Conservation (phyloP, 37 sponge, comb jelly and placozoan genomes). For the Spongilla lacustris region DNA sequence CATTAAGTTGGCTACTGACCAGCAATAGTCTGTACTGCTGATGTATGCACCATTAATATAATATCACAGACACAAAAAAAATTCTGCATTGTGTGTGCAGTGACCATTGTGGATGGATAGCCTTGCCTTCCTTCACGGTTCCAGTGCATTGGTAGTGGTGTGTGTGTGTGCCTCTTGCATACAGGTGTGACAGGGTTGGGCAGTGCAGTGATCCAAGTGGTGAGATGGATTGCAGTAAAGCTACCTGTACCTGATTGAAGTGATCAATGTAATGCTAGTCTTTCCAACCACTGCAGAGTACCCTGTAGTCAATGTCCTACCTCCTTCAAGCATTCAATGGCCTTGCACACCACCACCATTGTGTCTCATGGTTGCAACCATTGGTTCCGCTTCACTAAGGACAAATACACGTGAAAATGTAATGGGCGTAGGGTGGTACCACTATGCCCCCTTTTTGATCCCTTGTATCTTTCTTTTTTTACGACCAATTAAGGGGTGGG, state of each 20-base stretch:
- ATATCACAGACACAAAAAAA: too few relatives aligned
- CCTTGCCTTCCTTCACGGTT: not conserved
- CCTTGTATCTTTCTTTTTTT: too few relatives aligned
- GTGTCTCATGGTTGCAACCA: conserved; percentile 50
- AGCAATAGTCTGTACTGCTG: too few relatives aligned
- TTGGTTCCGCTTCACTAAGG: conserved; percentile 24
- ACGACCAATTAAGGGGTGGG: too few relatives aligned
- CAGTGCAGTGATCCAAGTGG: conserved; percentile 15
- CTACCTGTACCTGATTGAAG: not conserved
- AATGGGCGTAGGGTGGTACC: too few relatives aligned
- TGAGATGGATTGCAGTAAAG: conserved; percentile 58
- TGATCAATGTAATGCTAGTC: not conserved
- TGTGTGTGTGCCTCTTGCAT: not conserved
- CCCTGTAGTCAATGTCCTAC: not conserved
- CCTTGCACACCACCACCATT: conserved; percentile 57
- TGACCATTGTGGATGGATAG: not conserved
- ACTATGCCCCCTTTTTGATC: too few relatives aligned
- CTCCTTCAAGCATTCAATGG: not conserved
- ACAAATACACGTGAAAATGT: too few relatives aligned
- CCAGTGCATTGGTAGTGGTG: not conserved
- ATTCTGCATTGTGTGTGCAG: not conserved
- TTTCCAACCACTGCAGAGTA: not conserved
- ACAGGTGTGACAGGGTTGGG: conserved; percentile 17
- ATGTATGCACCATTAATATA: too few relatives aligned
- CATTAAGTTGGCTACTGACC: conserved; percentile 1